A percentile compares a stretch with the other conserved stretches of the same genome.
Evolutionary conservation across 2,888 invertebrate species (phyloP).

Genomic region (Leptarthrus brevirostris): DNA sequence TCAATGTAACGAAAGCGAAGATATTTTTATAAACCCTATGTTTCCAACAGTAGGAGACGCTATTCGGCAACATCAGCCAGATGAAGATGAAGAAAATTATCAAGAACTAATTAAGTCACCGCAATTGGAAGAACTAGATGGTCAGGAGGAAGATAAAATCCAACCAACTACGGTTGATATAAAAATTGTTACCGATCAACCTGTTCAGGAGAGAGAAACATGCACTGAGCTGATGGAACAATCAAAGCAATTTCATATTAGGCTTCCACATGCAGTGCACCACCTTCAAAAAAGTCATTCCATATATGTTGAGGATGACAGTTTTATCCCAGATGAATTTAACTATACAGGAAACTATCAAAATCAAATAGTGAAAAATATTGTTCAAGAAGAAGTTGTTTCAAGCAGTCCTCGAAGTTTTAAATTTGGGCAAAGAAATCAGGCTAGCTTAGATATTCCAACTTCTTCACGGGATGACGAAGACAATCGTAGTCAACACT

Average conservation of each 20-base stretch:
- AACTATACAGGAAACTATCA: neutral
- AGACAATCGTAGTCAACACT: slow-evolving; percentile 87
- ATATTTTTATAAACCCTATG: slow-evolving; percentile 56
- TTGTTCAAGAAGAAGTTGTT: slow-evolving; percentile 56
- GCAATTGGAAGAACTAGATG: too few relatives aligned
- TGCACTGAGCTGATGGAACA: neutral
- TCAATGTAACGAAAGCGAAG: slow-evolving; percentile 45
- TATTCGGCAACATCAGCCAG: slow-evolving; percentile 54
- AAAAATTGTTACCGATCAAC: neutral
- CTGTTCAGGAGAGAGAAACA: neutral
- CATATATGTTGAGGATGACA: slow-evolving; percentile 58
- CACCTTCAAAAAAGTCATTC: slow-evolving; percentile 58
- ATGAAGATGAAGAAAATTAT: slow-evolving; percentile 27
- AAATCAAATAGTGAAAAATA: slow-evolving; percentile 31
- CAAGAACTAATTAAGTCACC: neutral
- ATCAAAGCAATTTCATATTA: neutral
- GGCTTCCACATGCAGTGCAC: slow-evolving; percentile 43
- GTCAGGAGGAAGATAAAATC: slow-evolving; percentile 16
- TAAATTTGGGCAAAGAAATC: slow-evolving; percentile 74
- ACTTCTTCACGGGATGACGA: slow-evolving; percentile 81
- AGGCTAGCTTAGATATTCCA: slow-evolving; percentile 85
- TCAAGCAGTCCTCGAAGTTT: slow-evolving; percentile 66
- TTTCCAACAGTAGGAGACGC: slow-evolving; percentile 58
- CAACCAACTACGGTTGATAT: slow-evolving; percentile 53
- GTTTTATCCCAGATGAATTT: slow-evolving; percentile 42